Conservation (phyloP, 2,797 vertebrate species). For the Pteropus rufus region DNA sequence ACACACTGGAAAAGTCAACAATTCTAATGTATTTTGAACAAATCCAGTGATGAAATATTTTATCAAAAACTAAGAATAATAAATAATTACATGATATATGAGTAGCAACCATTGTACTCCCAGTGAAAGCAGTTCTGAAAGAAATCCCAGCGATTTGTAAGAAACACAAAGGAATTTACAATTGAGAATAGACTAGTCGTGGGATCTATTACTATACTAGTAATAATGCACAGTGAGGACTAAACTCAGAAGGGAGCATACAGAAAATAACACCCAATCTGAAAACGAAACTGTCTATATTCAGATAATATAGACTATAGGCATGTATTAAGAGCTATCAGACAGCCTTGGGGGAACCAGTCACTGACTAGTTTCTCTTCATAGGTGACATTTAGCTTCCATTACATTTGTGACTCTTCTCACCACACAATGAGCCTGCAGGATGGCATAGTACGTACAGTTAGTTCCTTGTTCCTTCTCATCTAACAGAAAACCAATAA, state of each 20-base stretch:
- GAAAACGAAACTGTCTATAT: background rate
- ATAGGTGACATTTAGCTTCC: background rate
- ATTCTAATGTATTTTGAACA: background rate
- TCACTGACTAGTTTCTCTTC: background rate
- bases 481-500: background rate
- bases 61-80: background rate
- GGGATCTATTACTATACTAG: background rate
- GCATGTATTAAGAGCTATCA: background rate
- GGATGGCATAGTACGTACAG: background rate
- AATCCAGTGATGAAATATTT: background rate
- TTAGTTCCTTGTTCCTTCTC: background rate
- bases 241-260: background rate
- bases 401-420: background rate
- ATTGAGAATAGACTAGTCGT: background rate
- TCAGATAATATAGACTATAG: background rate
- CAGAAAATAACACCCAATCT: background rate
- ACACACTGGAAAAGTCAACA: background rate
- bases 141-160: background rate
- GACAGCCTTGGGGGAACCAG: background rate
- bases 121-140: background rate
- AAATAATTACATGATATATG: background rate
- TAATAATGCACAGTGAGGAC: background rate
- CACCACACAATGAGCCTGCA: background rate
- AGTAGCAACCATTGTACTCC: background rate
- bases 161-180: background rate